Evolutionary conservation across 2,113 vertebrate genomes (phyloP).

Genomic region (Willisornis vidua): DNA sequence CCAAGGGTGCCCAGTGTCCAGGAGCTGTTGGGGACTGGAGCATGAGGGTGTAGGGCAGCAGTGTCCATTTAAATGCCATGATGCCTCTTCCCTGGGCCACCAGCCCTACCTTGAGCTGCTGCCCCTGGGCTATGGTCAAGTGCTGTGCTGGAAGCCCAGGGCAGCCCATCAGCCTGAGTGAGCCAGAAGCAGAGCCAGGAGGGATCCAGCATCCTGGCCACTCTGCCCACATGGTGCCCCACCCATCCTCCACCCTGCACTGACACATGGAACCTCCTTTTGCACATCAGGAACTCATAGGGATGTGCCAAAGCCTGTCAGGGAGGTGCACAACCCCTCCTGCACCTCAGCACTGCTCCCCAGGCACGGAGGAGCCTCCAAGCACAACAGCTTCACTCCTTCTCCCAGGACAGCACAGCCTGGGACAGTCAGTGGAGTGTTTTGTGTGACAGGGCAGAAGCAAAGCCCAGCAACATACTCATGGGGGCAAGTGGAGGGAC

Average conservation of each 20-base stretch:
- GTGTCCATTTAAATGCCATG: neutral
- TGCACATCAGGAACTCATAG: neutral
- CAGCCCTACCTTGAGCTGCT: neutral
- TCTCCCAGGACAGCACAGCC: neutral
- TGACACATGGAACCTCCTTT: neutral
- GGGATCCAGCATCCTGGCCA: neutral
- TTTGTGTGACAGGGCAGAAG: neutral
- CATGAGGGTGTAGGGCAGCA: rapidly evolving
- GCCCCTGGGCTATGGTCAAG: neutral
- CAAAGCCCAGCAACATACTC: neutral
- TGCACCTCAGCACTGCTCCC: neutral
- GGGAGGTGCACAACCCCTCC: neutral
- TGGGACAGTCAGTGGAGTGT: neutral
- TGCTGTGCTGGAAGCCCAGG: neutral
- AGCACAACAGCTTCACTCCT: neutral
- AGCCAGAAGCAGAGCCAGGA: neutral
- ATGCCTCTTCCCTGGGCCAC: neutral
- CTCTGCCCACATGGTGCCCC: neutral
- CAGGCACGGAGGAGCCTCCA: neutral
- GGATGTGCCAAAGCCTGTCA: neutral
- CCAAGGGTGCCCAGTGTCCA: rapidly evolving
- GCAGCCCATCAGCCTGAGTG: neutral
- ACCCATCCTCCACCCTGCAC: too few species aligned
- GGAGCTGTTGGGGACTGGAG: neutral
- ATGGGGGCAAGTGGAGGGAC: neutral